These are phyloP conservation scores for Serranus cabrilla DNA, from an alignment of 2,797 vertebrate genomes.

Conservation along the genomic window DNA sequence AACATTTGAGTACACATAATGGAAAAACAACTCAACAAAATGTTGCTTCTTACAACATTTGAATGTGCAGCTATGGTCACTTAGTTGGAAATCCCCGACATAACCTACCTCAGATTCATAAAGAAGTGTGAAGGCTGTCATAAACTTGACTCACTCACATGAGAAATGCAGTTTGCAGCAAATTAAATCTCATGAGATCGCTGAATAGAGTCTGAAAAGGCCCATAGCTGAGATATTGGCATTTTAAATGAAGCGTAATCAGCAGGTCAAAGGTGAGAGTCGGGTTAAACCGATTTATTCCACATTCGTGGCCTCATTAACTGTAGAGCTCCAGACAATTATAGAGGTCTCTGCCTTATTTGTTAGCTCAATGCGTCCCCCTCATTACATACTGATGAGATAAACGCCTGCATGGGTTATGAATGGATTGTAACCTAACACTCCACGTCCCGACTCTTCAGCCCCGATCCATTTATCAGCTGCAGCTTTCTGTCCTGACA, in stretches of 20 bases:
- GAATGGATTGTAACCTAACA: background rate
- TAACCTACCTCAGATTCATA: background rate
- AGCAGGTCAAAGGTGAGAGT: conserved; percentile 16
- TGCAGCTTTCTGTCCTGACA: background rate
- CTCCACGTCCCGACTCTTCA: background rate
- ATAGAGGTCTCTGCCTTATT: conserved; percentile 12
- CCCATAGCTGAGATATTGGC: background rate
- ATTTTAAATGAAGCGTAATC: conserved; percentile 17
- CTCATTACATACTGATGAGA: background rate
- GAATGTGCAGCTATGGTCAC: background rate
- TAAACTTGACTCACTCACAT: background rate
- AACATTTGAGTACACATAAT: no score
- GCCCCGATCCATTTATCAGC: conserved; percentile 23
- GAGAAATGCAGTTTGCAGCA: background rate
- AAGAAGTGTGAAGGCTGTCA: background rate
- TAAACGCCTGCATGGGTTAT: background rate
- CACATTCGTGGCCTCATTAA: conserved; percentile 31
- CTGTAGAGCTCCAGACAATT: background rate
- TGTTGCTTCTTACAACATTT: no score
- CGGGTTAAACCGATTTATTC: conserved; percentile 4
- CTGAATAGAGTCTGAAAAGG: conserved; percentile 7
- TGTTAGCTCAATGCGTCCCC: background rate
- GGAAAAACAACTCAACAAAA: no score
- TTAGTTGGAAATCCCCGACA: rapidly evolving
- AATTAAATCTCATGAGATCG: background rate